Base-by-base conservation (phyloP, 2,797 vertebrate genomes). In the Dermochelys coriacea region DNA sequence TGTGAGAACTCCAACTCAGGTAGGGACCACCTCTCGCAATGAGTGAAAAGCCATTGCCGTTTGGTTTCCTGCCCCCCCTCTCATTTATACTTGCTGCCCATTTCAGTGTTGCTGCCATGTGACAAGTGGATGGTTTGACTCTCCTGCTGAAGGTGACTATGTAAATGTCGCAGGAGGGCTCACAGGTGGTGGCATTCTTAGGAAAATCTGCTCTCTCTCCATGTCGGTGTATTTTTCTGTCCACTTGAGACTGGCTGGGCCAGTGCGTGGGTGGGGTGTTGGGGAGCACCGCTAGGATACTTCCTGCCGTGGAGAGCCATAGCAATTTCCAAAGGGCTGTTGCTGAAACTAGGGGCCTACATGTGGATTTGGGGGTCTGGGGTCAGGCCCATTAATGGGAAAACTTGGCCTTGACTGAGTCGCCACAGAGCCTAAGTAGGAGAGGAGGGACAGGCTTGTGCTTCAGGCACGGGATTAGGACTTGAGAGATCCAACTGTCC, bases 211-310 rank as follows among this genome's bases (percentile, higher is more conserved):
- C n/a, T 12, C 10, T 64, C 3, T 71, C 64, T 71, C 19, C 10
- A 5, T 37, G 19, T 71, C n/a, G 11, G 37, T 41, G 41, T 41
- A 71, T 71, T 41, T 71, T 71, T 41, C 68, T 41, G n/a, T 25
- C 68, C 68, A 6, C 19, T 71, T 41, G 37, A 41, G 19, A 12
- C 37, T 68, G 37, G n/a, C n/a, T 68, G 18, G 64, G n/a, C n/a
- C 3, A 5, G n/a, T 25, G 68, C 10, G 2, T 6, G n/a, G 8
- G 9, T 34, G 2, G 8, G 15, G 16, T 19, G n/a, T 21, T 37
- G n/a, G 64, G 18, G 64, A 21, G n/a, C 16, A 19, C n/a, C 10
- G 61, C 8, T 10, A n/a, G 61, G 61, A 16, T 68, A 3, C 34
- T 34, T 37, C 34, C 34, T n/a, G n/a, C 68, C 3, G 5, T 41